Conservation (phyloP, 1,140 invertebrate species). For the Lutraria rhynchaena region DNA sequence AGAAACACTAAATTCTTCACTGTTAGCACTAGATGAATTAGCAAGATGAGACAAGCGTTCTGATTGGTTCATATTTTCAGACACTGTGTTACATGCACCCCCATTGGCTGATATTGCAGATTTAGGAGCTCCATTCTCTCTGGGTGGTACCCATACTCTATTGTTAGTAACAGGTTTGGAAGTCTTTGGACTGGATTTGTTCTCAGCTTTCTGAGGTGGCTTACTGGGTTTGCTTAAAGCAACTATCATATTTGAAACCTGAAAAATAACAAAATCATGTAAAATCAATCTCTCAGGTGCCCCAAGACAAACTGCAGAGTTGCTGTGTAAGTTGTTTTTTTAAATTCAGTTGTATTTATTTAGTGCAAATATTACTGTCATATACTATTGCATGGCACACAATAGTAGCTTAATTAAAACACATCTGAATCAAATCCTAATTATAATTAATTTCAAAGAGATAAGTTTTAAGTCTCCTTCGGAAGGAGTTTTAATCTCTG, state of each 20-base stretch:
- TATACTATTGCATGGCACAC: too few species aligned
- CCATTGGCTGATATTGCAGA: conserved; percentile 10
- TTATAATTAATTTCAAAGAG: too few species aligned
- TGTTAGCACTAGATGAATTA: not conserved
- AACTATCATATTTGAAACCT: conserved; percentile 86
- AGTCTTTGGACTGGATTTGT: not conserved
- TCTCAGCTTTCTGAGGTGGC: not conserved
- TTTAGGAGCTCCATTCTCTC: conserved; percentile 10
- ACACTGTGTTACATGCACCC: not conserved
- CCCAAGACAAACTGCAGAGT: too few species aligned
- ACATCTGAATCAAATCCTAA: too few species aligned
- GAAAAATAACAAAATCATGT: too few species aligned
- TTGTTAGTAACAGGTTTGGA: conserved; percentile 6
- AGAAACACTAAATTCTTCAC: not conserved
- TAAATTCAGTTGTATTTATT: too few species aligned
- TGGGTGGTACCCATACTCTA: conserved; percentile 48
- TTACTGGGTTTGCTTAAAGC: conserved; percentile 84
- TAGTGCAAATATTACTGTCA: too few species aligned
- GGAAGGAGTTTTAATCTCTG: too few species aligned
- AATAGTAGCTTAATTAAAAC: too few species aligned
- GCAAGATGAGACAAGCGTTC: not conserved
- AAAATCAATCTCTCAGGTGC: too few species aligned
- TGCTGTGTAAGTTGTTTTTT: too few species aligned
- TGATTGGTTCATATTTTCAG: conserved; percentile 22
- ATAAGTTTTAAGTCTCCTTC: too few species aligned